Base-by-base conservation (phyloP, 2,113 vertebrate species). In the Carettochelys insculpta region DNA sequence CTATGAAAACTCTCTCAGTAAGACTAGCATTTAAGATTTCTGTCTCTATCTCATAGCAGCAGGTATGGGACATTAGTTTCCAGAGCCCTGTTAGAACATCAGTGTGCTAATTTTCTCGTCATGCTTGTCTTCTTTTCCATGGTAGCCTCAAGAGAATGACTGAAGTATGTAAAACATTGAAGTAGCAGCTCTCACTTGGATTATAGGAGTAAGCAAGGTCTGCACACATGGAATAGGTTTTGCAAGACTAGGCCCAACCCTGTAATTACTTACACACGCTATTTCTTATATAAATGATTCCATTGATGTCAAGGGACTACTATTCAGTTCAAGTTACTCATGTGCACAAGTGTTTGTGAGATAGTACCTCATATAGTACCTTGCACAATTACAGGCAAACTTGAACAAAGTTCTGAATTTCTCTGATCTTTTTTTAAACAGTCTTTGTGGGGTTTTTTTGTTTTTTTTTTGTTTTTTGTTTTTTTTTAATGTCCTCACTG, bases 281-380 rank as follows among this genome's bases (percentile, higher is more conserved):
- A 14, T 9, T 29, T 38, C 68, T 75, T 77, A 50, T 38, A 77
- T 80, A 82, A 95, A 77, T 85, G 84, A 51, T 86, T 5, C 47
- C 17, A 45, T 27, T 94, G 90, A 94, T 31, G 6, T 94, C 91
- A 90, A 68, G 88, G 90, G 76, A 54, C 51, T 82, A 14, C 71
- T 68, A 0, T 43, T 90, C 76, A 83, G 94, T 82, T 93, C 82
- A 48, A 13, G 68, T 94, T 92, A 93, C 91, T 87, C 80, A 83
- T 83, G 83, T 78, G 61, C 20, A 58, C 77, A 83, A 3, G 2
- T 77, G 80, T 91, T 80, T 83, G 80, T 54, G 71, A 78, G 80
- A 51, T 22, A 47, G 81, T 80, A 68, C 80, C 68, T 53, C 24
- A 71, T 77, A 77, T 22, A 56, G 92, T n/a, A 77, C 58, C 73